Percentiles rank a stretch among this genome's conserved stretches.
Conservation (phyloP, 1,140 invertebrate species). For the Catajapyx aquilonaris region DNA sequence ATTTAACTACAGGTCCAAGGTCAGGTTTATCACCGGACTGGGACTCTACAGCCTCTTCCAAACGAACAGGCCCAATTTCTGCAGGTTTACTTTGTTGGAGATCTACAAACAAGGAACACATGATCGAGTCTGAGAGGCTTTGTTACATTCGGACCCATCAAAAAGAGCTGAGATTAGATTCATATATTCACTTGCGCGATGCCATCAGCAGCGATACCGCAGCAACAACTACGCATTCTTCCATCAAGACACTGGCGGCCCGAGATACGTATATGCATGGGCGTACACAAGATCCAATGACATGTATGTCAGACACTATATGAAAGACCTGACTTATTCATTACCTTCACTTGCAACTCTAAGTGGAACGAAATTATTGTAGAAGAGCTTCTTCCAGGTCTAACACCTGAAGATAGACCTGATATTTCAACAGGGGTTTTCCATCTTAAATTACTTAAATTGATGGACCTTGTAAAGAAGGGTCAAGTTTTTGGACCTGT, state of each 20-base stretch:
- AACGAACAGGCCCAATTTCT: constrained; percentile 18
- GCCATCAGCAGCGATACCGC: too few relatives aligned
- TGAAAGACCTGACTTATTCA: constrained; percentile 18
- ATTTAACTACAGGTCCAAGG: constrained; percentile 22
- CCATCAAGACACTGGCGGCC: too few relatives aligned
- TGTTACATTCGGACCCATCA: too few relatives aligned
- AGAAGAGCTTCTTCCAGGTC: constrained; percentile 14
- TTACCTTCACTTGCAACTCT: constrained; percentile 28
- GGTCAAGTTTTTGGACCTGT: constrained; percentile 17
- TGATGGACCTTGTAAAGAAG: constrained; percentile 18
- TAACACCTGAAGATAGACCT: constrained; percentile 18
- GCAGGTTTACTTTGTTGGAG: constrained; percentile 18
- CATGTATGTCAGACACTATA: constrained; percentile 16
- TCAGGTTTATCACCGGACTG: constrained; percentile 23
- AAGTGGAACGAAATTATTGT: constrained; percentile 20
- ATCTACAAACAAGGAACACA: background rate
- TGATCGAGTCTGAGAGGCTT: too few relatives aligned
- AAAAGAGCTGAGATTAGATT: too few relatives aligned
- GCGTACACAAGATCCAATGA: constrained; percentile 22
- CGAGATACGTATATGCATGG: constrained; percentile 25
- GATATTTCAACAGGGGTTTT: constrained; percentile 26
- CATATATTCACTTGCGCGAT: too few relatives aligned
- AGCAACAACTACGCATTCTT: too few relatives aligned
- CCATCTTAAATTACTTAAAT: constrained; percentile 19
- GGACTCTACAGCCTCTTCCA: constrained; percentile 16